Base-by-base conservation (phyloP, 2,888 invertebrate genomes). In the Philhelius pedissequus region DNA sequence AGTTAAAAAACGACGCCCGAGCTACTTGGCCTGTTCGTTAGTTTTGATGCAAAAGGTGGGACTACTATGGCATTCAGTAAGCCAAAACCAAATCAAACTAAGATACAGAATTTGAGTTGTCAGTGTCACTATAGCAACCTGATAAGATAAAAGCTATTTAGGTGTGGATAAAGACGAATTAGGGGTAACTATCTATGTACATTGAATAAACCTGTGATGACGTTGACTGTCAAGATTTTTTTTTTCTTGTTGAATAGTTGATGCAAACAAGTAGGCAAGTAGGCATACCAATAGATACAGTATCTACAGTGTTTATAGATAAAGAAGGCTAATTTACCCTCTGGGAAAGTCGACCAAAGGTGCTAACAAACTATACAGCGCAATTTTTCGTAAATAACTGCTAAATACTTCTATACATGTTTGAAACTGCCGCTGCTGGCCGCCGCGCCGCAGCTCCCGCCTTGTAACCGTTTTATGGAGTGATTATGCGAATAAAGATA, bases 291-390 rank as follows among this genome's bases (percentile, higher is more conserved):
- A 64, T 62, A 48, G 20, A 48, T 50, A 71, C 27, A 45, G 58
- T 77, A 73, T 73, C 48, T 68, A 54, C 60, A n/a, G n/a, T n/a
- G 74, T 70, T 64, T 64, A n/a, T n/a, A 78, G 73, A 79, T 83
- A 75, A 83, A 78, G 64, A 74, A 52, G 70, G 50, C 18, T 83
- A 66, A 74, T 78, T 78, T 83, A 78, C 74, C 78, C 83, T 66
- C 78, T 83, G 83, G 83, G 83, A 83, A 83, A 78, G 78, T 78
- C 74, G 70, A 79, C 83, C 83, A 79, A 70, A 83, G 83, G 83
- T 83, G 83, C 78, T 83, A 83, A 83, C 69, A 38, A 62, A 62
- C 62, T 62, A 62, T 43, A 64, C 64, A 48, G 50, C 50, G 58
- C 25, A 70, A 32, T 58, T 43, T 66, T 75, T 75, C 70, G 38